Evolutionary conservation across 2,888 invertebrate genomes (phyloP).

Genomic region (Spialia ferax): DNA sequence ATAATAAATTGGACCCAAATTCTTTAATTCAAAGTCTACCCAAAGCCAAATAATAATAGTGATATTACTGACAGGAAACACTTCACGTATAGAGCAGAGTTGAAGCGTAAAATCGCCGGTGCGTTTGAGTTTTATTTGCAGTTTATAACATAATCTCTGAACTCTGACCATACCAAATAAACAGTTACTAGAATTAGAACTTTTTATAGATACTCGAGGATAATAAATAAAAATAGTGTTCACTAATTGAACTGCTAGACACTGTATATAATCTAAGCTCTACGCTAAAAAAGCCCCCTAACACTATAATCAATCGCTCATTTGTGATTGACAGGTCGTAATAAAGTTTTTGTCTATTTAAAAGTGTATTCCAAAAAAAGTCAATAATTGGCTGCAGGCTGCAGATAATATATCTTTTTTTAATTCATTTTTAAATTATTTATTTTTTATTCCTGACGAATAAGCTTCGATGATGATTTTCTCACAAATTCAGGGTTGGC

Average conservation of each 20-base stretch:
- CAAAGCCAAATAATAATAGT: no score
- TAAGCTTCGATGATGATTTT: neutral
- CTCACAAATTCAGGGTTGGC: neutral
- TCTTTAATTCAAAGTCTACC: no score
- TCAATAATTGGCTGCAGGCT: no score
- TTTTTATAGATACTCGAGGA: neutral
- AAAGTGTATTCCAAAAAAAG: neutral
- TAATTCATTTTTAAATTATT: neutral
- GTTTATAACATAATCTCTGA: neutral
- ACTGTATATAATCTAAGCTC: no score
- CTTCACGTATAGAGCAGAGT: neutral
- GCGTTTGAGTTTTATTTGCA: neutral
- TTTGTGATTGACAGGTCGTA: conserved; percentile 10
- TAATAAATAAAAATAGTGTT: neutral
- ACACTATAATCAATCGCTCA: conserved; percentile 17
- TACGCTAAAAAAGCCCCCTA: neutral
- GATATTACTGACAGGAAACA: neutral
- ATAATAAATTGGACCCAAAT: no score
- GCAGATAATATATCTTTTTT: no score
- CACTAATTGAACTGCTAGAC: conserved; percentile 1
- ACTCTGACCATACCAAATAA: neutral
- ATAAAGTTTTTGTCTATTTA: conserved; percentile 5
- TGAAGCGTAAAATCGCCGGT: neutral
- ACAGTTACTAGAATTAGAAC: neutral
- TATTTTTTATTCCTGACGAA: neutral